Evolutionary conservation across 2,113 vertebrate species (phyloP).

Genomic region (Phaethornis superciliosus): DNA sequence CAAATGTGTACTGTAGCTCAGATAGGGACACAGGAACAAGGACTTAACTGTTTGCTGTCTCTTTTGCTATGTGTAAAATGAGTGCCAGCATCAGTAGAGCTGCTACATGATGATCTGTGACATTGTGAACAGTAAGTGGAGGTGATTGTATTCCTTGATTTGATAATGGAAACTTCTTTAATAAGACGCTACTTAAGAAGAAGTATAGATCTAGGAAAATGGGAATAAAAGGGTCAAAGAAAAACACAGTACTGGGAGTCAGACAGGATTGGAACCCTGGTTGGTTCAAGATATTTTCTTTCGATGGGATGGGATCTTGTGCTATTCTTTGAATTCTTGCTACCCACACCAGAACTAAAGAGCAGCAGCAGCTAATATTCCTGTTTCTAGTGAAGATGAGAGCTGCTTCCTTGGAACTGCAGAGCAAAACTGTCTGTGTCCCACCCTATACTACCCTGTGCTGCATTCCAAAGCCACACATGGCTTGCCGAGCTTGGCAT

Average conservation of each 20-base stretch:
- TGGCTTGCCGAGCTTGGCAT: not conserved
- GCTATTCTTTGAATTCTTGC: not conserved
- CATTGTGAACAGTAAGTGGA: not conserved
- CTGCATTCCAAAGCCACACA: fast-evolving
- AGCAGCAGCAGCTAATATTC: not conserved
- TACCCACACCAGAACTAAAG: not conserved
- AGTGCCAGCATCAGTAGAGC: not conserved
- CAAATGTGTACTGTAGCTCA: not conserved
- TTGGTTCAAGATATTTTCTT: not conserved
- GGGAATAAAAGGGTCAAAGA: not conserved
- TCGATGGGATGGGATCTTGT: not conserved
- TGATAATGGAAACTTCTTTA: not conserved
- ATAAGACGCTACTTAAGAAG: not conserved
- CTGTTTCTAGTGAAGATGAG: not conserved
- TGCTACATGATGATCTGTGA: not conserved
- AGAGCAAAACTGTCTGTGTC: not conserved
- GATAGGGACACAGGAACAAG: not conserved
- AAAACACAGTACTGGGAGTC: not conserved
- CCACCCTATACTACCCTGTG: too few relatives aligned
- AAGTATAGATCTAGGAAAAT: not conserved
- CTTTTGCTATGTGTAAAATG: not conserved
- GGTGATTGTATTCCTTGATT: not conserved
- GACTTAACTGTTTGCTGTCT: not conserved
- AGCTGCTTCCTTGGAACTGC: not conserved
- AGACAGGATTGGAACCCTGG: not conserved